Evolutionary conservation across 2,888 invertebrate genomes (phyloP).

Genomic region (Exephanes ischioxanthus): DNA sequence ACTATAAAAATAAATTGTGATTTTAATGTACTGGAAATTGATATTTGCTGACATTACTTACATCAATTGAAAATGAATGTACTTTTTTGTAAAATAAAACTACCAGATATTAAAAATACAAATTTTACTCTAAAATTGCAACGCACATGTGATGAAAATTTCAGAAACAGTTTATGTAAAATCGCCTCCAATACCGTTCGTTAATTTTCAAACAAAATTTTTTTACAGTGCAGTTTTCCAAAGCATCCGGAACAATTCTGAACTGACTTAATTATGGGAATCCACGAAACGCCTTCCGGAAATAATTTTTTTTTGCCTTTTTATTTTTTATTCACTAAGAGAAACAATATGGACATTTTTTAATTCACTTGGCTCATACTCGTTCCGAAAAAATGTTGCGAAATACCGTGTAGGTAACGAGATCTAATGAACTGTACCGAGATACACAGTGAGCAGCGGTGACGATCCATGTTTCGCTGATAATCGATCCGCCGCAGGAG

Average conservation of each 20-base stretch:
- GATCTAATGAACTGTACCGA: conserved; percentile 57
- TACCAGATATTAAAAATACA: too few relatives aligned
- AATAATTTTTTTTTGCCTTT: neutral
- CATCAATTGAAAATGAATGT: too few relatives aligned
- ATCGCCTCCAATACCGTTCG: too few relatives aligned
- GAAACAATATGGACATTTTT: neutral
- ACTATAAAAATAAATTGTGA: too few relatives aligned
- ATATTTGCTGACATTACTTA: too few relatives aligned
- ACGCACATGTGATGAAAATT: too few relatives aligned
- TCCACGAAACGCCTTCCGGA: neutral
- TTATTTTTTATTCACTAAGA: neutral
- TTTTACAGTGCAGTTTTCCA: too few relatives aligned
- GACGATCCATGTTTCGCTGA: conserved; percentile 78
- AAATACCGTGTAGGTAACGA: neutral
- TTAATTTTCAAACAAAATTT: too few relatives aligned
- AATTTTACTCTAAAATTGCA: too few relatives aligned
- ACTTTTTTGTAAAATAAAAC: too few relatives aligned
- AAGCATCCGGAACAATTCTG: neutral
- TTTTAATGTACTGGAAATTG: too few relatives aligned
- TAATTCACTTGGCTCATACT: neutral
- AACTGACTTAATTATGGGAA: neutral
- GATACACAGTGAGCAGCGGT: conserved; percentile 81
- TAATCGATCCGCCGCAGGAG: conserved; percentile 80
- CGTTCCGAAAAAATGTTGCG: neutral
- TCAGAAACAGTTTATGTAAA: too few relatives aligned